Evolutionary conservation across 2,888 invertebrate genomes (phyloP).

Genomic region (Caradrina clavipalpis): DNA sequence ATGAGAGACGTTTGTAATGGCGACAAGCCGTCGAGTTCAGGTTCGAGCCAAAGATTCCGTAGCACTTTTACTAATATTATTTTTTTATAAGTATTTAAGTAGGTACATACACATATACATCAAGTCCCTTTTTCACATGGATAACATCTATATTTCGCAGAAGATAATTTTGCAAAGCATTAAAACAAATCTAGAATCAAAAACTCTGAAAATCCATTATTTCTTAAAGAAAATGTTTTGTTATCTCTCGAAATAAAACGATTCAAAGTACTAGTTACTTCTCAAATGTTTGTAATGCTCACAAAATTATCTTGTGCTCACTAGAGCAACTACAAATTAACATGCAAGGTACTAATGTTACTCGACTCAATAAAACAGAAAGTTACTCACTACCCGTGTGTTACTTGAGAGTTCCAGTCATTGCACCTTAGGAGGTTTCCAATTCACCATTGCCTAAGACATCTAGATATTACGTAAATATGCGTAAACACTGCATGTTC

Average conservation of each 20-base stretch:
- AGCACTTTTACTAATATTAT: constrained; percentile 22
- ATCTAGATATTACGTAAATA: constrained; percentile 13
- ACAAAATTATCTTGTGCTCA: constrained; percentile 31
- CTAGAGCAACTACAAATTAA: constrained; percentile 3
- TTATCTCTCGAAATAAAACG: constrained; percentile 42
- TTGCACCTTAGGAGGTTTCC: constrained; percentile 4
- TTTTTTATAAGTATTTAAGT: constrained; percentile 15
- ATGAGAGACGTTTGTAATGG: constrained; percentile 38
- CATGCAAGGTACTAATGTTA: constrained; percentile 7
- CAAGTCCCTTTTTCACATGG: constrained; percentile 9
- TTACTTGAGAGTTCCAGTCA: constrained; percentile 24
- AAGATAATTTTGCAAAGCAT: constrained; percentile 29
- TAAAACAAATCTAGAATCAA: constrained; percentile 32
- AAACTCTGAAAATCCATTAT: constrained; percentile 23
- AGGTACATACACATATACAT: not conserved
- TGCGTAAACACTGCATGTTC: constrained; percentile 13
- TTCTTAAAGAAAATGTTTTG: constrained; percentile 34
- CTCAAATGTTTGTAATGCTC: constrained; percentile 28
- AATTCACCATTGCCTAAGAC: constrained; percentile 22
- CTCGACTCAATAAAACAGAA: constrained; percentile 12
- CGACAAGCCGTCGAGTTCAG: constrained; percentile 9
- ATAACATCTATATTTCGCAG: not conserved
- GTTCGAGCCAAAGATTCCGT: constrained; percentile 30
- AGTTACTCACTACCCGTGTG: not conserved
- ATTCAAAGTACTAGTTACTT: constrained; percentile 20